A percentile compares a stretch with the other conserved stretches of the same genome.
These are phyloP conservation scores for Cremastinae sp. DNA, from an alignment of 2,888 invertebrate species.

Conservation along the genomic window DNA sequence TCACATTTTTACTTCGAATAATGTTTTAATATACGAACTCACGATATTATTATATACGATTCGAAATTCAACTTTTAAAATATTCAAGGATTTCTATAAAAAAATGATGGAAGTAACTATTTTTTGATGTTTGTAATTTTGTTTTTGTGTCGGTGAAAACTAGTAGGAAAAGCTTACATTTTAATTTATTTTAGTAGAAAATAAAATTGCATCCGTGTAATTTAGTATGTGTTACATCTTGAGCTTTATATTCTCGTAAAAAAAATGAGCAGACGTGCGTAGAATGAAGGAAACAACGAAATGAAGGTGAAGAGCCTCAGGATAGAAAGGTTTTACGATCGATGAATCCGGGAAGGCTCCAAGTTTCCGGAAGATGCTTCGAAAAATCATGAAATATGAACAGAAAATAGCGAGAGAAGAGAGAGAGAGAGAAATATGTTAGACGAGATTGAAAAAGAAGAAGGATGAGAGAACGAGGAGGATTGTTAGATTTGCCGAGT, in stretches of 20 bases:
- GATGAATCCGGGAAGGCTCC: not conserved
- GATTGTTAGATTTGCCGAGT: constrained; percentile 37
- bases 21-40: not conserved
- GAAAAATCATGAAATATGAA: constrained; percentile 4
- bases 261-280: too few relatives aligned
- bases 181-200: too few relatives aligned
- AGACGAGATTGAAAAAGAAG: not conserved
- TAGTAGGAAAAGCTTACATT: too few relatives aligned
- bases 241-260: too few relatives aligned
- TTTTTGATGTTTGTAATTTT: too few relatives aligned
- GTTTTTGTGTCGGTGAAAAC: too few relatives aligned
- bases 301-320: constrained; percentile 12
- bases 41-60: too few relatives aligned
- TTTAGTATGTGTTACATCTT: too few relatives aligned
- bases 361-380: constrained; percentile 23
- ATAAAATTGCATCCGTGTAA: too few relatives aligned
- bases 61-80: too few relatives aligned
- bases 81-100: too few relatives aligned
- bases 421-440: not conserved
- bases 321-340: constrained; percentile 43
- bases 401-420: constrained; percentile 4
- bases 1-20: not conserved
- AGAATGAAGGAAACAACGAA: constrained; percentile 18
- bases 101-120: too few relatives aligned
- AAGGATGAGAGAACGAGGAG: constrained; percentile 6